Conservation (phyloP, 2,113 vertebrate species). For the Dromas ardeola region DNA sequence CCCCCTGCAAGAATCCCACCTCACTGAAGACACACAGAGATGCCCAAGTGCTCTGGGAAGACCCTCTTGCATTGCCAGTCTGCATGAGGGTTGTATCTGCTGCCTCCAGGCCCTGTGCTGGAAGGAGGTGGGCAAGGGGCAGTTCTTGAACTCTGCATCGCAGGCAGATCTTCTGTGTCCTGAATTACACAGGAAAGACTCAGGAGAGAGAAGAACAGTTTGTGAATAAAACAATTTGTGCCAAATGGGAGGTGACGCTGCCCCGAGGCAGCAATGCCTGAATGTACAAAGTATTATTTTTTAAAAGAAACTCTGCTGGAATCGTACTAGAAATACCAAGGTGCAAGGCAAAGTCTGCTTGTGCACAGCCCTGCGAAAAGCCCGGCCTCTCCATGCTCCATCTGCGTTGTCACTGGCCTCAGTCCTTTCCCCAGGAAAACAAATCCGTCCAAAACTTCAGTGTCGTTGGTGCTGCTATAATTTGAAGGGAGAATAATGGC, state of each 20-base stretch:
- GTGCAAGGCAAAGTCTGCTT: constrained; percentile 44
- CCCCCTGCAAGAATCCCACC: constrained; percentile 16
- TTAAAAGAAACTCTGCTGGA: constrained; percentile 53
- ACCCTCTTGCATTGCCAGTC: constrained; percentile 3
- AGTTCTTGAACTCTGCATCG: constrained; percentile 18
- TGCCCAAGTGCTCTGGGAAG: constrained; percentile 38
- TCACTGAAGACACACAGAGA: constrained; percentile 33
- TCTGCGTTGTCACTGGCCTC: not conserved
- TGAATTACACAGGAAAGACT: constrained; percentile 41
- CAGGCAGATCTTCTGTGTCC: constrained; percentile 29
- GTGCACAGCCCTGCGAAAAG: not conserved
- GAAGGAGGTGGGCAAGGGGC: constrained; percentile 20
- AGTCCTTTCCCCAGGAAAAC: constrained; percentile 30
- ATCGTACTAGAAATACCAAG: constrained; percentile 40
- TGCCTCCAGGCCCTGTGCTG: constrained; percentile 7
- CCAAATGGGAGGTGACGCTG: constrained; percentile 66
- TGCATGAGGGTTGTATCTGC: not conserved
- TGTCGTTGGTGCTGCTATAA: constrained; percentile 66
- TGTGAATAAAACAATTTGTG: constrained; percentile 53
- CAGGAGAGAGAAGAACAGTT: constrained; percentile 44
- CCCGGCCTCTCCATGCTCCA: not conserved
- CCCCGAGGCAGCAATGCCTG: constrained; percentile 36
- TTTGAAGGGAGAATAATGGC: constrained; percentile 17
- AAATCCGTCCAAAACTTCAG: constrained; percentile 41
- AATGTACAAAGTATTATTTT: constrained; percentile 75